Evolutionary conservation across 2,888 invertebrate genomes (phyloP), one percentile per base, ranked within the genome.

Genomic region (Drosophila mettleri): DNA sequence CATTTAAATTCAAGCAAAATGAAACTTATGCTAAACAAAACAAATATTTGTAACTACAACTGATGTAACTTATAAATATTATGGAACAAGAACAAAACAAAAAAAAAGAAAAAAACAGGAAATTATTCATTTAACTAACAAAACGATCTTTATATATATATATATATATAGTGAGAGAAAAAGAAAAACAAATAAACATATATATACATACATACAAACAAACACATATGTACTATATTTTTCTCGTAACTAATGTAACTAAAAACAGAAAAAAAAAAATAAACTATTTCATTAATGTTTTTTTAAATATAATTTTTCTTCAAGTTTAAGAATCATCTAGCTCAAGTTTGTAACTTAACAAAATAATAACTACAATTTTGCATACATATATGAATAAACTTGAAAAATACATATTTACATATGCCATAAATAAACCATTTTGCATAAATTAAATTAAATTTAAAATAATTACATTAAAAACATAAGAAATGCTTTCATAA

Each of bases 171-270:
- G 52, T 70, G 43, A 71, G 61, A 59, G 46, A 36, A 27, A 22
- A 58, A 54, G n/a, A 60, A 38, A 55, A 69, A 45, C 45, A 54
- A 66, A 48, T 45, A 20, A 24, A 20, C 24, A 18, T 8, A 58
- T 39, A 38, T n/a, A 57, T 58, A 57, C 53, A 61, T 29, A 10
- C 33, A 20, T 20, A 39, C 22, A 41, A 27, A 18, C 31, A 59
- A 18, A n/a, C 51, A 61, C 68, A 80, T 78, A 67, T 76, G 74
- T 80, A 86, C 71, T 80, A 86, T 85, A 85, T 86, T 85, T 85
- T 85, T 85, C 87, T 82, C 82, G 78, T 76, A 78, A 71, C 71
- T 58, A 59, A 27, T 68, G 48, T 66, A 63, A 68, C 61, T 51
- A 58, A 71, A 51, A n/a, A n/a, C 4, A 22, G n/a, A 49, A 29